These are phyloP conservation scores for Cygnus buccinator DNA, from an alignment of 2,113 vertebrate species.

Conservation along the genomic window DNA sequence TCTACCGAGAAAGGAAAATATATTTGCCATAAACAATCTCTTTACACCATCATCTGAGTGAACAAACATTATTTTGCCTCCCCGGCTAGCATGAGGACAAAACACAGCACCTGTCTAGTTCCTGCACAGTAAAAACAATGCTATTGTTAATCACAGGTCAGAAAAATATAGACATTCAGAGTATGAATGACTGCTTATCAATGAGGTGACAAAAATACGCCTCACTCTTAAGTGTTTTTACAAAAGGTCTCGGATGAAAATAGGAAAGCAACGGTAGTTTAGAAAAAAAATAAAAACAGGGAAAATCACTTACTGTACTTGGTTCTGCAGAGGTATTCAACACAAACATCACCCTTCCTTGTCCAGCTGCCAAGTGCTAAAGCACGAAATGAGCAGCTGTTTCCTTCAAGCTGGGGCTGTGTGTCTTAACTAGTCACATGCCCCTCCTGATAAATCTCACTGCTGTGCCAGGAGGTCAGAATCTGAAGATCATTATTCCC, in stretches of 20 bases:
- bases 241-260: conserved; percentile 44
- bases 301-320: conserved; percentile 79
- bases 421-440: conserved; percentile 85
- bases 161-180: conserved; percentile 4
- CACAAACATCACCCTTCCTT: conserved; percentile 77
- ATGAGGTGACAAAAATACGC: conserved; percentile 11
- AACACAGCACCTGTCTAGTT: not conserved
- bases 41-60: not conserved
- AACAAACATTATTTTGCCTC: not conserved
- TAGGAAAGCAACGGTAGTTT: conserved; percentile 12
- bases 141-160: conserved; percentile 9
- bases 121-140: not conserved
- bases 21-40: not conserved
- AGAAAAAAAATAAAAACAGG: not conserved
- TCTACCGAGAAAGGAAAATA: conserved; percentile 9
- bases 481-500: conserved; percentile 76
- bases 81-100: not conserved
- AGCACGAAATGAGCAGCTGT: conserved; percentile 81
- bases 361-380: conserved; percentile 79
- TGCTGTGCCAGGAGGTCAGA: conserved; percentile 79
- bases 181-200: conserved; percentile 4
- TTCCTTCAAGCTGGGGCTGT: conserved; percentile 76
- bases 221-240: conserved; percentile 6
- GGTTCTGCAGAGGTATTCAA: conserved; percentile 65
- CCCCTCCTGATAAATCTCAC: conserved; percentile 78